Evolutionary conservation across 2,113 vertebrate species (phyloP).

Genomic region (Tetraodon nigroviridis): DNA sequence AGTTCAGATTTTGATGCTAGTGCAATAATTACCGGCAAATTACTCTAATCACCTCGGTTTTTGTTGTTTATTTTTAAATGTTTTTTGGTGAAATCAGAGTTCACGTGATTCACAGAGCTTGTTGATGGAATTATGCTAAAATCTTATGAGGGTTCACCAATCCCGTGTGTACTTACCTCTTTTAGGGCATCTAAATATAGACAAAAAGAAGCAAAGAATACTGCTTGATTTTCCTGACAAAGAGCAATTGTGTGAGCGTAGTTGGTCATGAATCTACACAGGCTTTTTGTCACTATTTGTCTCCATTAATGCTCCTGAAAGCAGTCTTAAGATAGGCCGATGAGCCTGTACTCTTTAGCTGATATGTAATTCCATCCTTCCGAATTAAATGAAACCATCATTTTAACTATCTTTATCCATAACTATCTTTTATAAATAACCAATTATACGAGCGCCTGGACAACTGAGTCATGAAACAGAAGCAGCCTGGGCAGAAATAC

Average conservation of each 20-base stretch:
- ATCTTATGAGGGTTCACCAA: slow-evolving; percentile 2
- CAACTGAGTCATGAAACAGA: slow-evolving; percentile 54
- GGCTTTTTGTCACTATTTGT: slow-evolving; percentile 44
- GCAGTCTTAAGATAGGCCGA: slow-evolving; percentile 14
- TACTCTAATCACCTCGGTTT: too few relatives aligned
- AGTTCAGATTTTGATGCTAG: too few relatives aligned
- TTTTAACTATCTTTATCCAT: too few relatives aligned
- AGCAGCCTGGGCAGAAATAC: slow-evolving; percentile 44
- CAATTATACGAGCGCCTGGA: slow-evolving; percentile 40
- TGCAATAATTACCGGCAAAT: too few relatives aligned
- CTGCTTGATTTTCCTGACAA: slow-evolving; percentile 7
- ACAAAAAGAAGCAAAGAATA: slow-evolving; percentile 2
- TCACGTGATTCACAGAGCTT: slow-evolving; percentile 13
- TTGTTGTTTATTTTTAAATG: neutral
- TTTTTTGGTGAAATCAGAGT: slow-evolving; percentile 16
- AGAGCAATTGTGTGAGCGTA: slow-evolving; percentile 21
- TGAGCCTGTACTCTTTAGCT: slow-evolving; percentile 8
- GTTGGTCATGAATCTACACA: slow-evolving; percentile 8
- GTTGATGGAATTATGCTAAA: slow-evolving; percentile 1
- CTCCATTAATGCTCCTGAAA: slow-evolving; percentile 34
- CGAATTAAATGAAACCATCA: slow-evolving; percentile 32
- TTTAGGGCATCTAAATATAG: slow-evolving; percentile 13
- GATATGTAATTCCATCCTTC: slow-evolving; percentile 26
- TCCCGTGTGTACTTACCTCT: slow-evolving; percentile 4
- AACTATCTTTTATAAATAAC: slow-evolving; percentile 13